Evolutionary conservation across 2,113 vertebrate genomes (phyloP).

Genomic region (rat (Rattus norvegicus)): DNA sequence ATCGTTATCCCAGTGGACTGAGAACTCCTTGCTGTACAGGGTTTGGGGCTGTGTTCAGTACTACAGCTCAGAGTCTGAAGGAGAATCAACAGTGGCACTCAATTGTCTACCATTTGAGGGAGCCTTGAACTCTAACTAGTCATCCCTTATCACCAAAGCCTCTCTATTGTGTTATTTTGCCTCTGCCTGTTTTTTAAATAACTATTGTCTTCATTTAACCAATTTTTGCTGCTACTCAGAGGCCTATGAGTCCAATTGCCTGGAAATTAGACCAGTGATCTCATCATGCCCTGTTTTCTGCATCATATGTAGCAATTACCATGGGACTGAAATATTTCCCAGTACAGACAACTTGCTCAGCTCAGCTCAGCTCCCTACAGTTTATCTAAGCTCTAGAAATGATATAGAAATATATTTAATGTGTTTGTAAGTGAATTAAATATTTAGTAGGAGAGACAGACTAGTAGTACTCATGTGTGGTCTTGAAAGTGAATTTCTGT

Average conservation of each 20-base stretch:
- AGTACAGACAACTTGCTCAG: slow-evolving; percentile 23
- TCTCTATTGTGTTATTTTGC: not conserved
- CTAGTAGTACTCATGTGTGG: not conserved
- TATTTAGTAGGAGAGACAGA: not conserved
- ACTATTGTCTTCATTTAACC: not conserved
- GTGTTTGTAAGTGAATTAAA: slow-evolving; percentile 7
- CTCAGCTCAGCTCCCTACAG: not conserved
- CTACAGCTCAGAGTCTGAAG: not conserved
- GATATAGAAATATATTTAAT: slow-evolving; percentile 14
- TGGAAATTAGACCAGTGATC: slow-evolving; percentile 13
- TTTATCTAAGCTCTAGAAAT: not conserved
- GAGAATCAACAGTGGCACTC: not conserved
- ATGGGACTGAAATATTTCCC: not conserved
- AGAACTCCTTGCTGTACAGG: not conserved
- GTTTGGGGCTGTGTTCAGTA: not conserved
- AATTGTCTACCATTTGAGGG: not conserved
- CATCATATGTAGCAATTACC: not conserved
- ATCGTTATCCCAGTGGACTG: not conserved
- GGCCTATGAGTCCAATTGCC: not conserved
- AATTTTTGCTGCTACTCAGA: not conserved
- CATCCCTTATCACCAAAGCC: not conserved
- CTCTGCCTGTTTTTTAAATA: slow-evolving; percentile 16
- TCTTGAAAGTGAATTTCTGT: slow-evolving; percentile 2
- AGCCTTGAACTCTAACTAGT: not conserved
- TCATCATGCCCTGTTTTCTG: not conserved